These are phyloP conservation scores for Selene dorsalis DNA, from an alignment of 2,797 vertebrate genomes.

Conservation along the genomic window DNA sequence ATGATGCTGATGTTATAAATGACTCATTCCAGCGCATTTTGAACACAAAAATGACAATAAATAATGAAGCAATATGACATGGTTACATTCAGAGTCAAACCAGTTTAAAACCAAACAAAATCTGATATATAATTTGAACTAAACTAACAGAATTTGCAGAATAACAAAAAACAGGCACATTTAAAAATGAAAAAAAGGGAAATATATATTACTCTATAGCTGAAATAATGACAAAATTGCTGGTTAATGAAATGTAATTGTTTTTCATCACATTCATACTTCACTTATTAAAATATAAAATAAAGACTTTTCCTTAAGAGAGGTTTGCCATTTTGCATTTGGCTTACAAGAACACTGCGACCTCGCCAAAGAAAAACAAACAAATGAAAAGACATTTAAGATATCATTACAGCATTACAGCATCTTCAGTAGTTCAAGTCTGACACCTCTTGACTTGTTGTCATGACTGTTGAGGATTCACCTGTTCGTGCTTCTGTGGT, in stretches of 20 bases:
- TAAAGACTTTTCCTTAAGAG: slow-evolving; percentile 46
- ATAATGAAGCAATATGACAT: slow-evolving; percentile 56
- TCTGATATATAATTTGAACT: slow-evolving; percentile 64
- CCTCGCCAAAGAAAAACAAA: slow-evolving; percentile 56
- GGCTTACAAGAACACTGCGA: slow-evolving; percentile 66
- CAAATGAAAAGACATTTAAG: slow-evolving; percentile 38
- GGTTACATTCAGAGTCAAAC: slow-evolving; percentile 67
- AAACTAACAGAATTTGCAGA: slow-evolving; percentile 62
- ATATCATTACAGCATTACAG: slow-evolving; percentile 58
- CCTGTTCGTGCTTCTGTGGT: slow-evolving; percentile 75
- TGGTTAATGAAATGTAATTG: slow-evolving; percentile 47
- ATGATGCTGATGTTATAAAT: slow-evolving; percentile 43
- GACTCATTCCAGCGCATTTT: slow-evolving; percentile 46
- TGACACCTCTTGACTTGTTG: slow-evolving; percentile 45
- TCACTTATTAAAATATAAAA: slow-evolving; percentile 60
- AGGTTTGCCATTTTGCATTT: slow-evolving; percentile 48
- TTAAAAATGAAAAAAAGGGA: slow-evolving; percentile 62
- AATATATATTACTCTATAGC: slow-evolving; percentile 72
- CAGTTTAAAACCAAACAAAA: slow-evolving; percentile 68
- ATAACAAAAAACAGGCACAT: slow-evolving; percentile 68
- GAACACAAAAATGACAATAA: slow-evolving; percentile 69
- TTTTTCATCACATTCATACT: slow-evolving; percentile 61
- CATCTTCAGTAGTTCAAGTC: slow-evolving; percentile 62
- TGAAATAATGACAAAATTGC: slow-evolving; percentile 52
- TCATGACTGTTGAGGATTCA: slow-evolving; percentile 61